Base-by-base conservation (phyloP, 1,140 invertebrate genomes). In the Philaenus spumarius region DNA sequence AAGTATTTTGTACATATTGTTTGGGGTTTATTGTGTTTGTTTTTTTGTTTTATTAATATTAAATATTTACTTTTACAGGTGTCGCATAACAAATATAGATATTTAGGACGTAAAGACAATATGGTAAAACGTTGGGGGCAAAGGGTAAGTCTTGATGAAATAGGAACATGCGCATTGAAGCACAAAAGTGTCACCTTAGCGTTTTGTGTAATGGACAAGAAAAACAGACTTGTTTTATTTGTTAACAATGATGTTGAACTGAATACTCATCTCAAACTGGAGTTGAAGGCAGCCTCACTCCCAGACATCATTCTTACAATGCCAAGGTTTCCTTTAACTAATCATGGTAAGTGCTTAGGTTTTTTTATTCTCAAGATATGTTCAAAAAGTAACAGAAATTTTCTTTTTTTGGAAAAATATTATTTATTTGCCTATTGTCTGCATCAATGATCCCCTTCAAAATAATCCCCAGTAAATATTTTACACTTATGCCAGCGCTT, bases 121-220 rank as follows among this genome's bases (percentile, higher is more conserved):
- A 69, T 80, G 37, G 73, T 90, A n/a, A 92, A 92, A 73, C 73
- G 86, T 69, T 82, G 84, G 72, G 89, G 88, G 1, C 77, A 82
- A 61, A 82, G 82, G 71, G 66, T 90, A 17, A 78, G 80, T 67
- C 69, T 89, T 24, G 65, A 71, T 24, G 68, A 75, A 48, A 77
- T 90, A 45, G 81, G 88, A 72, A 68, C 72, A 63, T 72, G 73
- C 50, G 71, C 76, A 9, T 70, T 73, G 64, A 67, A 72, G 60
- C 71, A 74, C 64, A 67, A 71, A 37, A 69, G 67, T 63, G 67
- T 51, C 14, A 2, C 9, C n/a, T 9, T 24, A n/a, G 30, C 14
- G 7, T 84, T 20, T 20, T 56, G 34, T 15, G 15, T 42, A 37
- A n/a, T 62, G 34, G n/a, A 50, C 19, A 20, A 15, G 17, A 30